A percentile compares a stretch with the other conserved stretches of the same genome.
Evolutionary conservation across 2,797 vertebrate species (phyloP).

Genomic region (Gadopsis marmoratus): DNA sequence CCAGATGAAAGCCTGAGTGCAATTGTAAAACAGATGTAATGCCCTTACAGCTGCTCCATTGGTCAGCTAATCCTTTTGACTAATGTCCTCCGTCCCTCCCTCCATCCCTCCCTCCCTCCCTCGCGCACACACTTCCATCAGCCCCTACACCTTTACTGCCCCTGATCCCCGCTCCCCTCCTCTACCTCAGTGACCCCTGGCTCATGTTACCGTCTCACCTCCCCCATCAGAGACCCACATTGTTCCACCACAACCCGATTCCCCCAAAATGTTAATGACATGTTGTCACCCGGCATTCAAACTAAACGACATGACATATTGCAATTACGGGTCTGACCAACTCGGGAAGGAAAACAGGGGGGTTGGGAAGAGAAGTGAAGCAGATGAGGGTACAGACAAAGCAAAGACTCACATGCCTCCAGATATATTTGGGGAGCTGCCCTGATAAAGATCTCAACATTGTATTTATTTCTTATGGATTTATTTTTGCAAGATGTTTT

Average conservation of each 20-base stretch:
- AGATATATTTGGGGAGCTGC: constrained; percentile 23
- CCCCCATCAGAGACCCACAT: constrained; percentile 77
- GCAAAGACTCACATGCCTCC: constrained; percentile 14
- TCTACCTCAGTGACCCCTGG: constrained; percentile 70
- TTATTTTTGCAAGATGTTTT: constrained; percentile 69
- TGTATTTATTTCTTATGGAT: constrained; percentile 62
- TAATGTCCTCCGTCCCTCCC: constrained; percentile 72
- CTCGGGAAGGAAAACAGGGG: constrained; percentile 45
- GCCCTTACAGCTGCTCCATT: constrained; percentile 86
- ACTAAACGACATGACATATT: constrained; percentile 77
- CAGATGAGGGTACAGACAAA: constrained; percentile 30
- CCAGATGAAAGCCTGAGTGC: constrained; percentile 85
- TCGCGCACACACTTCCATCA: constrained; percentile 70
- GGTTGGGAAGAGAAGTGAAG: constrained; percentile 24
- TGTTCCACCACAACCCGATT: constrained; percentile 69
- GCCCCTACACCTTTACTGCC: constrained; percentile 75
- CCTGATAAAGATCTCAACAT: constrained; percentile 60
- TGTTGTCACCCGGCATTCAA: constrained; percentile 77
- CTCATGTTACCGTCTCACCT: constrained; percentile 75
- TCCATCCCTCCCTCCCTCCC: constrained; percentile 23
- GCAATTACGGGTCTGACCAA: constrained; percentile 62
- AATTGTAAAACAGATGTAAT: constrained; percentile 90
- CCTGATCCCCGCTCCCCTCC: constrained; percentile 42
- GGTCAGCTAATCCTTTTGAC: constrained; percentile 86
- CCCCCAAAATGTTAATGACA: constrained; percentile 75